Evolutionary conservation across 2,797 vertebrate genomes (phyloP), one percentile per base, ranked within the genome.

Genomic region (Rhabdophis nuchalis): DNA sequence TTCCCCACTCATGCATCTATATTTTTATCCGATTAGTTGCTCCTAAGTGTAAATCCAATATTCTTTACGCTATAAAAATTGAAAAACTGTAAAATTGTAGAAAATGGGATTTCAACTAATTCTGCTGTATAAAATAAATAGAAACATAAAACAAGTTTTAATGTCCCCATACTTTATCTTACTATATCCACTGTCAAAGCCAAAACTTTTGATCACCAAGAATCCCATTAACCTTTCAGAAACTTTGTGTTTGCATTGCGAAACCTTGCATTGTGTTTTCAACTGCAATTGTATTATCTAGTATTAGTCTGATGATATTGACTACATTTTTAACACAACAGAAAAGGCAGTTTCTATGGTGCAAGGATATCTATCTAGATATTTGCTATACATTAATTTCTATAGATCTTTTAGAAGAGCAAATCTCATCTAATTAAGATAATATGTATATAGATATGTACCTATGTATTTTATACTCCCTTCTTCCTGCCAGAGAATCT

Each of bases 51-150:
- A 61, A n/a, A 5, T 25, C 53, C 25, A 50, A 56, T 13, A 91
- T 56, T 86, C 90, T 0, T 87, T 89, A 54, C 29, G 23, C 41
- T 87, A 86, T 64, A 64, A 8, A 64, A 54, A 60, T 9, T 0
- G 0, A 60, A 87, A n/a, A 0, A 61, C 12, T 7, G 16, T 57
- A 11, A 77, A 36, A 11, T 7, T 86, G 18, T 4, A n/a, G 29
- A 61, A 23, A 58, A 6, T 27, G 0, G 2, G 1, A 53, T 88
- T 7, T 29, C 20, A 60, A 85, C 5, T 36, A 13, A 50, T 4
- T 2, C 23, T 0, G 0, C 4, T 3, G 13, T 53, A 56, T 12
- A 86, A 13, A 86, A 23, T 0, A 64, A 20, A 46, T 53, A 50
- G 7, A 58, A 46, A 50, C 0, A 77, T 11, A 20, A 11, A 36